Evolutionary conservation across 1,140 invertebrate genomes (phyloP).

Genomic region (Caenorhabditis elegans): DNA sequence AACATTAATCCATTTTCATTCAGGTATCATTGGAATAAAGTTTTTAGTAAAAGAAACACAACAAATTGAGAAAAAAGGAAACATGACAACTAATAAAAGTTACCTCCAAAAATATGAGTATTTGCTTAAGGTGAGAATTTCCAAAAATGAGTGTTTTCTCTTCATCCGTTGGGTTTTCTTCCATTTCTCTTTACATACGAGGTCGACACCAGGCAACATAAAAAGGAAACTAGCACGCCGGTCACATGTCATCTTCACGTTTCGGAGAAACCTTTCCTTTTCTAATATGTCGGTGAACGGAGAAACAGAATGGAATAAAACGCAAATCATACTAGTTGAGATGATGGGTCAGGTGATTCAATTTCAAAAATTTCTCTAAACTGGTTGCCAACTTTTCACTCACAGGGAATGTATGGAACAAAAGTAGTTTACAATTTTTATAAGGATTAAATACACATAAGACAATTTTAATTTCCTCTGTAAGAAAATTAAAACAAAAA

Average conservation of each 20-base stretch:
- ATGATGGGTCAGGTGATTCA: not conserved
- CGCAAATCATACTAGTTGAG: not conserved
- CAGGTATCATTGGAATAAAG: no score
- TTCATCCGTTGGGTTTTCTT: not conserved
- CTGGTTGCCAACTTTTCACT: no score
- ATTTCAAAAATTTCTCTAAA: not conserved
- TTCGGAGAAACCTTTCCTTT: slow-evolving; percentile 21
- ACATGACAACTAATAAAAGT: not conserved
- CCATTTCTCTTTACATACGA: not conserved
- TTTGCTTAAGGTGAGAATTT: not conserved
- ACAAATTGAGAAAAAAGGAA: not conserved
- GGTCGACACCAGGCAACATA: slow-evolving; percentile 1
- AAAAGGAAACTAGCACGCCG: not conserved
- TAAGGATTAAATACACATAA: no score
- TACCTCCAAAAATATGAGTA: not conserved
- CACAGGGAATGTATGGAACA: no score
- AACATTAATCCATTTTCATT: not conserved
- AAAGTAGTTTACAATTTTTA: no score
- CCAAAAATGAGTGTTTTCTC: slow-evolving; percentile 4
- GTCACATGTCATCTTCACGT: slow-evolving; percentile 22
- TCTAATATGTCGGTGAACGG: not conserved
- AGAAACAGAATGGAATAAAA: not conserved
- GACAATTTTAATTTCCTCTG: no score
- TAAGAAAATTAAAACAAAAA: no score
- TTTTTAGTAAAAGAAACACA: not conserved